A percentile compares a stretch with the other conserved stretches of the same genome.
Conservation (phyloP, 2,888 invertebrate genomes). For the Stramonita haemastoma region DNA sequence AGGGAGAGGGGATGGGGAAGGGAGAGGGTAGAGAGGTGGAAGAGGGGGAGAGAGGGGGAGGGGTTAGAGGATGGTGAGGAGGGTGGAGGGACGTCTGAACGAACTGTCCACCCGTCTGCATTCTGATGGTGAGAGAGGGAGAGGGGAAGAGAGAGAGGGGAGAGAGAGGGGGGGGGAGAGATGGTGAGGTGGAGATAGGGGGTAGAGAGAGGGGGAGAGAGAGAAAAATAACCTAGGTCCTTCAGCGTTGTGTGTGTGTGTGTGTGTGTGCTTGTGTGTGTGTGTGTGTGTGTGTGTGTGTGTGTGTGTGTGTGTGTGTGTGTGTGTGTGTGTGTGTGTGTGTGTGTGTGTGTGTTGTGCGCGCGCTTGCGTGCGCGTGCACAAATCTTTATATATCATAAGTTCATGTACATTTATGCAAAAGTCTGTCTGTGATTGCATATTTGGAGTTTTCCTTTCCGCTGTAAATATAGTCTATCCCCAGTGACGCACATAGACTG, state of each 20-base stretch:
- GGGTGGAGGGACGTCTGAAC: not conserved
- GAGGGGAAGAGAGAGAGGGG: not conserved
- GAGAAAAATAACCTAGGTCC: too few species aligned
- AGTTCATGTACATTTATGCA: not conserved
- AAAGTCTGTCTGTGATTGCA: slow-evolving; percentile 2
- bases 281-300: slow-evolving; percentile 18
- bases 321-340: not conserved
- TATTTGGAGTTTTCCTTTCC: not conserved
- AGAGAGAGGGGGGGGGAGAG: not conserved
- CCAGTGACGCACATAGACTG: not conserved
- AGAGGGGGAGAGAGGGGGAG: not conserved
- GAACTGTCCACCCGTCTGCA: too few species aligned
- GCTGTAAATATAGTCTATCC: not conserved
- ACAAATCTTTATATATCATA: not conserved
- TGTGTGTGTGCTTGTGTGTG: not conserved
- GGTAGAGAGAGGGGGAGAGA: not conserved
- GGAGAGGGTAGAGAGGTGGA: not conserved
- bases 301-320: not conserved
- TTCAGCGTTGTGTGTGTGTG: slow-evolving; percentile 1
- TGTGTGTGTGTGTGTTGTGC: not conserved
- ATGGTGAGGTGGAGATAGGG: not conserved
- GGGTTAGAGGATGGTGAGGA: not conserved
- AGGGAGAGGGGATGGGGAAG: not conserved
- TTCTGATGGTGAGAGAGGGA: too few species aligned
- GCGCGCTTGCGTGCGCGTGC: not conserved